Evolutionary conservation across 2,888 invertebrate species (phyloP).

Genomic region (Liopterus haemorrhoidalis): DNA sequence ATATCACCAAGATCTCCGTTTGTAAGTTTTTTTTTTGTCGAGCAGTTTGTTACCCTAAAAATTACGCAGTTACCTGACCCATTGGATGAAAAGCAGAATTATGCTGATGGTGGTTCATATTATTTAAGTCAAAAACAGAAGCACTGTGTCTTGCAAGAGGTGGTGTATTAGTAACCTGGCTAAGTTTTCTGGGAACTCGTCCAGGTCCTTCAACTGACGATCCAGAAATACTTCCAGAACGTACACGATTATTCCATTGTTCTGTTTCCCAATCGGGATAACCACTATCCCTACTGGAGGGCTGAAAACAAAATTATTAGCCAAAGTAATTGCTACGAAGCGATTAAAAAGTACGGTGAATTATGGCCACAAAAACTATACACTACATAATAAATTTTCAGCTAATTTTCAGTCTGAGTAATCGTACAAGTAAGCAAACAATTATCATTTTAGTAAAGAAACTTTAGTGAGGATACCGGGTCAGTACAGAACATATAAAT

Average conservation of each 20-base stretch:
- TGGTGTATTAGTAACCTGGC: slow-evolving; percentile 40
- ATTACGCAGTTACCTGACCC: slow-evolving; percentile 52
- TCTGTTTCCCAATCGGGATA: slow-evolving; percentile 47
- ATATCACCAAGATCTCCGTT: too few species aligned
- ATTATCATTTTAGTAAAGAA: too few species aligned
- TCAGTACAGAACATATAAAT: too few species aligned
- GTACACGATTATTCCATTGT: slow-evolving; percentile 37
- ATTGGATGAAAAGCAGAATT: slow-evolving; percentile 46
- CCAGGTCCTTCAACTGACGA: slow-evolving; percentile 37
- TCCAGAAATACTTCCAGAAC: slow-evolving; percentile 44
- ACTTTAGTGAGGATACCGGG: too few species aligned
- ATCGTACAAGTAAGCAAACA: too few species aligned
- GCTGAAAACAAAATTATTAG: slow-evolving; percentile 34
- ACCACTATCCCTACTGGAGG: slow-evolving; percentile 44
- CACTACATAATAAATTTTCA: too few species aligned
- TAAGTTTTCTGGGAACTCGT: slow-evolving; percentile 38
- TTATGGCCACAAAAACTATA: too few species aligned
- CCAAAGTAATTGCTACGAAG: too few species aligned
- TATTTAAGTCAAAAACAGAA: slow-evolving; percentile 53
- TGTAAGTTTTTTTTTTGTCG: too few species aligned
- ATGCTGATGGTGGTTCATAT: slow-evolving; percentile 37
- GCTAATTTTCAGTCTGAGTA: too few species aligned
- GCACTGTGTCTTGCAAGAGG: slow-evolving; percentile 43
- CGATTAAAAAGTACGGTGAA: too few species aligned
- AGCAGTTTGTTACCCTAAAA: too few species aligned